A percentile compares a stretch with the other conserved stretches of the same genome.
Evolutionary conservation across 2,797 vertebrate genomes (phyloP).

Genomic region (Erpetoichthys calabaricus): DNA sequence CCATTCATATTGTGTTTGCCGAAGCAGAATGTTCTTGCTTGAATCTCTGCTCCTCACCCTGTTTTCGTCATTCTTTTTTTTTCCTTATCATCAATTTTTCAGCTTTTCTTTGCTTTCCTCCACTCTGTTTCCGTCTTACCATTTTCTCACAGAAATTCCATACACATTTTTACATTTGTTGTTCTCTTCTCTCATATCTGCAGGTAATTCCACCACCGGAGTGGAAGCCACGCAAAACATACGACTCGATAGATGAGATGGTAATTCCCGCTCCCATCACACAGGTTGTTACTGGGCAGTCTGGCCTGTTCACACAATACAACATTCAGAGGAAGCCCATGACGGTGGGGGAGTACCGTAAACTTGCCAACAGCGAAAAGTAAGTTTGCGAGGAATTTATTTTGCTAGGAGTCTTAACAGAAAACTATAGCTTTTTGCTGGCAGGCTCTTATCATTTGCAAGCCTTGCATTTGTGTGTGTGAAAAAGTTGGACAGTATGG

Average conservation of each 20-base stretch:
- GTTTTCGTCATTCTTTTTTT: neutral
- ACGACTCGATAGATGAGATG: conserved; percentile 57
- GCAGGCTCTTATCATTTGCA: no score
- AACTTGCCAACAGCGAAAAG: conserved; percentile 60
- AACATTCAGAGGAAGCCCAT: conserved; percentile 86
- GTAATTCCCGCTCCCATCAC: conserved; percentile 61
- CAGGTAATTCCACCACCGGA: conserved; percentile 63
- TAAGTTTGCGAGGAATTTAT: conserved; percentile 18
- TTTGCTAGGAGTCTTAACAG: no score
- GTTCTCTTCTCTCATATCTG: neutral
- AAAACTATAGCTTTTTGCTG: no score
- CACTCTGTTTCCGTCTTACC: neutral
- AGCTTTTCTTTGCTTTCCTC: neutral
- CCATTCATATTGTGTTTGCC: no score
- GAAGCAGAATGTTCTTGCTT: conserved; percentile 14
- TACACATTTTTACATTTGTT: neutral
- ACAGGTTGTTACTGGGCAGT: conserved; percentile 66
- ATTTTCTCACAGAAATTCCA: neutral
- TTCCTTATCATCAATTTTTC: neutral
- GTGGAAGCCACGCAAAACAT: conserved; percentile 50
- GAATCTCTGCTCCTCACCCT: neutral
- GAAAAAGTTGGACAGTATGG: no score
- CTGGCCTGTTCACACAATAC: conserved; percentile 93
- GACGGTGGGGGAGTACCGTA: conserved; percentile 57
- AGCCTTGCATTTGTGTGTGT: no score